A percentile compares a stretch with the other conserved stretches of the same genome.
These are phyloP conservation scores for Amitus sp. DNA, from an alignment of 2,888 invertebrate genomes.

Conservation along the genomic window DNA sequence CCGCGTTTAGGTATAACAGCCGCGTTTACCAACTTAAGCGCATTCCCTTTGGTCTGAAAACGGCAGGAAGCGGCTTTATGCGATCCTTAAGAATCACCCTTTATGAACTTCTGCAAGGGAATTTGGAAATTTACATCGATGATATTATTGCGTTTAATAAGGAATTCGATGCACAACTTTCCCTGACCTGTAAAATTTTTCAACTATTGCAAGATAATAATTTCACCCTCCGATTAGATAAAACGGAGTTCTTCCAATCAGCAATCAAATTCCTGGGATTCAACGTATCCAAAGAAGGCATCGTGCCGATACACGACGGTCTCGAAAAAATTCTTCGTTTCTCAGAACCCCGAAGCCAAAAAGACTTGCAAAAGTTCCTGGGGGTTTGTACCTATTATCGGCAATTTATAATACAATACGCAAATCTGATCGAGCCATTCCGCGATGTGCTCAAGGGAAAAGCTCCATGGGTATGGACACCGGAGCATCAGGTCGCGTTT, in stretches of 20 bases:
- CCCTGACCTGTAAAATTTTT: too few relatives aligned
- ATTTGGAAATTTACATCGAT: neutral
- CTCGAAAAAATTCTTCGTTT: neutral
- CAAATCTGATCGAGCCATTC: conserved; percentile 18
- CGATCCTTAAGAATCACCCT: conserved; percentile 38
- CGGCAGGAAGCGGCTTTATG: conserved; percentile 44
- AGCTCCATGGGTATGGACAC: conserved; percentile 9
- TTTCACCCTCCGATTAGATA: conserved; percentile 31
- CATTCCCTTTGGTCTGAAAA: conserved; percentile 50
- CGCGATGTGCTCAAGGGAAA: conserved; percentile 9
- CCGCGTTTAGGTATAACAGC: conserved; percentile 22
- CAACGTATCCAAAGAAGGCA: conserved; percentile 7
- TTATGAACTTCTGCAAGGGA: conserved; percentile 32
- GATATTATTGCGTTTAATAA: conserved; percentile 1
- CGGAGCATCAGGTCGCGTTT: conserved; percentile 23
- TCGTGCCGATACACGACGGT: neutral
- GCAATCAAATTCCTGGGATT: conserved; percentile 37
- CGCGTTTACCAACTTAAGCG: conserved; percentile 36
- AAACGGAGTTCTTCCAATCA: conserved; percentile 35
- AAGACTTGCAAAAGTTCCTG: conserved; percentile 43
- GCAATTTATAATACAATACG: conserved; percentile 11
- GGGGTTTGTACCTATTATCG: conserved; percentile 34
- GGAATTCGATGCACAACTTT: neutral
- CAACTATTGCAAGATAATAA: neutral
- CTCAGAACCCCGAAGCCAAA: conserved; percentile 28